Percentiles rank a stretch among this genome's conserved stretches.
Evolutionary conservation across 1,140 invertebrate species (phyloP).

Genomic region (Sarcophaga peregrina): DNA sequence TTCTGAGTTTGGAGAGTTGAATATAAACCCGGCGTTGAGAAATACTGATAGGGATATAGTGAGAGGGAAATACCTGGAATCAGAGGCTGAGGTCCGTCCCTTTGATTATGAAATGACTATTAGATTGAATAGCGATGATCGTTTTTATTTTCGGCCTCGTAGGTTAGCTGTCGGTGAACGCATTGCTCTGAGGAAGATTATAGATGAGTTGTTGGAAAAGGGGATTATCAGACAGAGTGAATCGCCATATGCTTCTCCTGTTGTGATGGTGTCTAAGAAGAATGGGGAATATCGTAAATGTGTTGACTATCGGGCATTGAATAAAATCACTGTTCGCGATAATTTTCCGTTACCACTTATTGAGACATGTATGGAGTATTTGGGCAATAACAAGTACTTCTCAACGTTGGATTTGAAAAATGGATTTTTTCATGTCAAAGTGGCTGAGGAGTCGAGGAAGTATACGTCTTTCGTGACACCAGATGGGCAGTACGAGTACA

Average conservation of each 20-base stretch:
- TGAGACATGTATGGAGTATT: slow-evolving; percentile 54
- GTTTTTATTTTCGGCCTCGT: slow-evolving; percentile 48
- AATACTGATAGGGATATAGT: no score
- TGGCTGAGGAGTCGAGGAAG: slow-evolving; percentile 48
- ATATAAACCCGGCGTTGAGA: not conserved
- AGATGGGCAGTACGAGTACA: slow-evolving; percentile 54
- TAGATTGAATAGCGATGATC: slow-evolving; percentile 44
- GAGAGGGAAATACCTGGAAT: not conserved
- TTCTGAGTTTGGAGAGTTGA: not conserved
- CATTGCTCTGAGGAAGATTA: slow-evolving; percentile 48
- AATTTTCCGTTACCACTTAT: slow-evolving; percentile 58
- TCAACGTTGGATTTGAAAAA: slow-evolving; percentile 63
- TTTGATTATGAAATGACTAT: slow-evolving; percentile 41
- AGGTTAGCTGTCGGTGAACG: slow-evolving; percentile 48
- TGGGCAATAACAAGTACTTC: slow-evolving; percentile 48
- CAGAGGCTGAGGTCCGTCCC: not conserved
- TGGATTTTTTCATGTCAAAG: slow-evolving; percentile 59
- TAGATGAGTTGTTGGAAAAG: slow-evolving; percentile 48
- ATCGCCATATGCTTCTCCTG: slow-evolving; percentile 50
- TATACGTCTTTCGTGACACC: slow-evolving; percentile 58
- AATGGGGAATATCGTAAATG: slow-evolving; percentile 48
- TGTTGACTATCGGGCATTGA: slow-evolving; percentile 53
- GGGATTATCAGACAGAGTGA: slow-evolving; percentile 48
- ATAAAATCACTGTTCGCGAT: slow-evolving; percentile 48
- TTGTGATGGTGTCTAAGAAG: slow-evolving; percentile 53